Percentiles rank a stretch among this genome's conserved stretches.
Conservation (phyloP, 2,797 vertebrate species). For the Uromys caudimaculatus region DNA sequence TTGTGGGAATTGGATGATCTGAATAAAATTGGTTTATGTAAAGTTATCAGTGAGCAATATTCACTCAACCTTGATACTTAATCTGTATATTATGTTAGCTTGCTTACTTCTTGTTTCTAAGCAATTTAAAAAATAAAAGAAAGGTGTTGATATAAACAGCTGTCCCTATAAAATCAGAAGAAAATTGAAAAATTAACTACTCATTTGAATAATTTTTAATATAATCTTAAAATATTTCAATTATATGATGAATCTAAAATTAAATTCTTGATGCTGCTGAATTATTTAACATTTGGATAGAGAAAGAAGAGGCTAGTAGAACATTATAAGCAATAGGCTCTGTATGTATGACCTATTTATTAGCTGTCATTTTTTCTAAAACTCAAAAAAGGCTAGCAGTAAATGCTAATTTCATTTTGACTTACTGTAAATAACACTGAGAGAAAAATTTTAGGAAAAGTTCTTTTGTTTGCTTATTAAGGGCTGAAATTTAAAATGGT, state of each 20-base stretch:
- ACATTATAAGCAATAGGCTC: not conserved
- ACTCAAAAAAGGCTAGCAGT: not conserved
- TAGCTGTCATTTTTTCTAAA: not conserved
- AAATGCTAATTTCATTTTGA: not conserved
- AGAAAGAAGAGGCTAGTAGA: not conserved
- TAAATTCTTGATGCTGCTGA: not conserved
- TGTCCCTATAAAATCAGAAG: not conserved
- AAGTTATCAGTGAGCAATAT: not conserved
- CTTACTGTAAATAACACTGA: not conserved
- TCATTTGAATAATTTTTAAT: not conserved
- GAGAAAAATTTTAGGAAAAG: not conserved
- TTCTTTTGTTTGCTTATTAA: not conserved
- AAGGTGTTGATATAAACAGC: not conserved
- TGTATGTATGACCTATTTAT: not conserved
- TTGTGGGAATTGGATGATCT: not conserved
- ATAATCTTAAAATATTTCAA: not conserved
- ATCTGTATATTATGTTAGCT: not conserved
- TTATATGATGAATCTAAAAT: not conserved
- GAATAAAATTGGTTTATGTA: not conserved
- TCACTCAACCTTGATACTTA: not conserved
- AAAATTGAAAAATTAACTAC: not conserved
- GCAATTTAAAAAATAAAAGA: not conserved
- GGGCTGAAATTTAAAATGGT: conserved; percentile 20
- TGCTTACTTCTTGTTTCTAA: not conserved
- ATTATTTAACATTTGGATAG: not conserved